Evolutionary conservation across 2,797 vertebrate genomes (phyloP).

Genomic region (Xenops minutus): DNA sequence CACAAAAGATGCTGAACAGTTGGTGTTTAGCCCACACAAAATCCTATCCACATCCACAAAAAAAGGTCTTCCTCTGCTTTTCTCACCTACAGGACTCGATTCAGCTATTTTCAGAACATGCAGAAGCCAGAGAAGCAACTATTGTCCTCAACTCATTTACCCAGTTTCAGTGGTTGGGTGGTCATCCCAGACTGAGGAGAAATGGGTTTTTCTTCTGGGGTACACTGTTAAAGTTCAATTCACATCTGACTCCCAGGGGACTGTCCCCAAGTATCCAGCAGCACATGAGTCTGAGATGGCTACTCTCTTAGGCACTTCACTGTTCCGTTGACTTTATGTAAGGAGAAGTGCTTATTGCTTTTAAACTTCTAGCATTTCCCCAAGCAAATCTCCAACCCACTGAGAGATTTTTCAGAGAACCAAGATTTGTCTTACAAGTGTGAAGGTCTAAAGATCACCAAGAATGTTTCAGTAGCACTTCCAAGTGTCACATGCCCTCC

Average conservation of each 20-base stretch:
- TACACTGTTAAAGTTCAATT: background rate
- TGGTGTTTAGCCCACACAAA: constrained; percentile 34
- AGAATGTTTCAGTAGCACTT: background rate
- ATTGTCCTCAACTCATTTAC: background rate
- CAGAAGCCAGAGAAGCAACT: background rate
- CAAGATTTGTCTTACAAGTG: background rate
- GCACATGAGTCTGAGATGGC: background rate
- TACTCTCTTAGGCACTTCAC: background rate
- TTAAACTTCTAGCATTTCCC: background rate
- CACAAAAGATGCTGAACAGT: constrained; percentile 9
- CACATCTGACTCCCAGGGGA: background rate
- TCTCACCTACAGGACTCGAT: background rate
- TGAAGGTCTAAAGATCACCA: background rate
- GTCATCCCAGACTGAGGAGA: background rate
- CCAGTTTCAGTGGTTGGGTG: background rate
- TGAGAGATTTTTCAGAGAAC: background rate
- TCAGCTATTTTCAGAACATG: background rate
- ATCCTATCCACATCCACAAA: background rate
- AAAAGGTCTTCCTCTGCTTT: background rate
- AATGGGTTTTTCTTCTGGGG: background rate
- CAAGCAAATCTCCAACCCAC: background rate
- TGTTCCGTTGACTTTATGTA: background rate
- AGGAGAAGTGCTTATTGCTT: background rate
- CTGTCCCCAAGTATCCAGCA: background rate
- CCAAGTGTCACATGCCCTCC: background rate